Percentiles rank a stretch among this genome's conserved stretches.
phyloP scores from a whole-genome alignment of 2,113 vertebrate species.

The Mormyrus lacerda region DNA sequence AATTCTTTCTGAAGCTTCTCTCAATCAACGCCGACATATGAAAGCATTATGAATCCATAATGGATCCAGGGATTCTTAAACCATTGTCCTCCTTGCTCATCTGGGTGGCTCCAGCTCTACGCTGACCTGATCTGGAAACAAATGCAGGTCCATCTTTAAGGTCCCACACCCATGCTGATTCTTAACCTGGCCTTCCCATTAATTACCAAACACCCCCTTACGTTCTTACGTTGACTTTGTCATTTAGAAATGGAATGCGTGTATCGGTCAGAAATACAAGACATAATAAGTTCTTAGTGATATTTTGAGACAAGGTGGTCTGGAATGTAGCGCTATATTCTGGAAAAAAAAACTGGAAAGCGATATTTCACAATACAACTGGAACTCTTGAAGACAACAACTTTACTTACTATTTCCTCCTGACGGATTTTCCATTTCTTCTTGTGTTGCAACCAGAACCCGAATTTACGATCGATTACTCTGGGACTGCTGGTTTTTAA shows the following conservation, averaged over 20 bases:
- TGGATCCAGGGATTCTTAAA: slow-evolving; percentile 52
- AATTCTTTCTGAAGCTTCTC: slow-evolving; percentile 55
- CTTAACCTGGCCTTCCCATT: slow-evolving; percentile 11
- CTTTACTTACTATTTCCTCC: background rate
- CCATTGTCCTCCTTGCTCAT: slow-evolving; percentile 45
- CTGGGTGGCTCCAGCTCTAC: slow-evolving; percentile 42
- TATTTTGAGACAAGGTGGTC: background rate
- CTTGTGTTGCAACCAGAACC: slow-evolving; percentile 13
- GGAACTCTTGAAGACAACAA: background rate
- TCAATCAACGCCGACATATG: slow-evolving; percentile 41
- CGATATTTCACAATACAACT: background rate
- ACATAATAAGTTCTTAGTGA: background rate
- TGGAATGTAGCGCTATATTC: background rate
- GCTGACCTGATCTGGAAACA: slow-evolving; percentile 33
- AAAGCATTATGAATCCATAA: slow-evolving; percentile 59
- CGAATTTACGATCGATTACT: slow-evolving; percentile 15
- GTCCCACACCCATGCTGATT: slow-evolving; percentile 33
- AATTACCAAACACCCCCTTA: background rate
- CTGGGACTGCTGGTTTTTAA: slow-evolving; percentile 25
- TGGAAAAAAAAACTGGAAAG: background rate
- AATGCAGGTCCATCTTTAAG: slow-evolving; percentile 50
- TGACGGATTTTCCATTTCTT: background rate
- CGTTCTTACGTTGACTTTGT: background rate
- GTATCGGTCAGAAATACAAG: background rate
- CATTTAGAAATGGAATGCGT: background rate